phyloP scores from a whole-genome alignment of 2,888 invertebrate genomes.

The Lithophane leautieri region DNA sequence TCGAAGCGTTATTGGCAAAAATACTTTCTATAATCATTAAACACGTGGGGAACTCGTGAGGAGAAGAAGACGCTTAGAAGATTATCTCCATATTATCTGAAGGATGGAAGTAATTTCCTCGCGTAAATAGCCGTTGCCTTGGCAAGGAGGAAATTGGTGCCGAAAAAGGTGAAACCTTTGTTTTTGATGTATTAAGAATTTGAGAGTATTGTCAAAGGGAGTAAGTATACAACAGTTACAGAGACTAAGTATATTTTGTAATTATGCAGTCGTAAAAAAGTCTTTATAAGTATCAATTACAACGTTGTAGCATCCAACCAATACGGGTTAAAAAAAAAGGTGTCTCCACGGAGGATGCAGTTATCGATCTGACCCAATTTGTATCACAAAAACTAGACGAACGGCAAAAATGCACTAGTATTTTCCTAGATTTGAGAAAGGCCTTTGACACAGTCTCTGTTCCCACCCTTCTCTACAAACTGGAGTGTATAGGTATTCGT shows the following conservation, averaged over 20 bases:
- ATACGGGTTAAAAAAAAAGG: background rate
- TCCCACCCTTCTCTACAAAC: background rate
- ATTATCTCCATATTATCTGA: conserved; percentile 53
- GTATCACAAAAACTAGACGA: conserved; percentile 10
- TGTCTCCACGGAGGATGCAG: background rate
- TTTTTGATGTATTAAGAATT: conserved; percentile 28
- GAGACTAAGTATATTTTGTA: background rate
- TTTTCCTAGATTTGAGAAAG: background rate
- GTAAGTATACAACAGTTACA: background rate
- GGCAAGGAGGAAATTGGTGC: conserved; percentile 43
- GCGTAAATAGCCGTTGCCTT: conserved; percentile 44
- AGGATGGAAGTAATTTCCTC: conserved; percentile 57
- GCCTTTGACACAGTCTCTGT: too few relatives aligned
- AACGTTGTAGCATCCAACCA: too few relatives aligned
- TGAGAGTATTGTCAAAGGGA: background rate
- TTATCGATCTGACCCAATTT: background rate
- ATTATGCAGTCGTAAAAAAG: background rate
- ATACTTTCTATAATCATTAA: conserved; percentile 7
- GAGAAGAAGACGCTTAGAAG: conserved; percentile 26
- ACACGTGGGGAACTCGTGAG: background rate
- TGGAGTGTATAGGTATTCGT: conserved; percentile 9
- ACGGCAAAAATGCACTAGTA: background rate
- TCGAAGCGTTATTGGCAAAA: conserved; percentile 7
- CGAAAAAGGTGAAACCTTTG: conserved; percentile 52
- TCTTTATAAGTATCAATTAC: background rate